These are phyloP conservation scores for Loripinus fragilis DNA, from an alignment of 2,888 invertebrate species.

Conservation along the genomic window DNA sequence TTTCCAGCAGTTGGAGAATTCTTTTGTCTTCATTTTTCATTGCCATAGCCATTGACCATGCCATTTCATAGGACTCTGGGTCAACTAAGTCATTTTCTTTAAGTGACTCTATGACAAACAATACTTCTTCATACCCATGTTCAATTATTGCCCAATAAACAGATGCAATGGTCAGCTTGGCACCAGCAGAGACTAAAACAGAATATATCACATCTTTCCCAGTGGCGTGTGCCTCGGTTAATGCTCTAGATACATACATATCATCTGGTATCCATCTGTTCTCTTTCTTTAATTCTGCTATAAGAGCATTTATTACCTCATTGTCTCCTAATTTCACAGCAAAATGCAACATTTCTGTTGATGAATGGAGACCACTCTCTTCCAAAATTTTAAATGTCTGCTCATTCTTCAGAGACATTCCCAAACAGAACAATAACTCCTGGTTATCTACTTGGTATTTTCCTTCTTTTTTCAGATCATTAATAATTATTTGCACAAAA, in stretches of 20 bases:
- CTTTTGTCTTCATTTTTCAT: neutral
- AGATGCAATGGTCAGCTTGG: neutral
- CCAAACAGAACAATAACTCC: neutral
- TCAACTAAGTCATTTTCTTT: constrained; percentile 3
- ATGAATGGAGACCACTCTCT: neutral
- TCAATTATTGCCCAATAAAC: constrained; percentile 2
- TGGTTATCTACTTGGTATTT: neutral
- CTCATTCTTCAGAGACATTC: neutral
- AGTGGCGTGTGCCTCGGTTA: neutral
- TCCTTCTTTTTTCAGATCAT: neutral
- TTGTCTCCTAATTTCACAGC: neutral
- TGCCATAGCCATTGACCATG: constrained; percentile 1
- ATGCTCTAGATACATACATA: neutral
- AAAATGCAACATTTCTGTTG: neutral
- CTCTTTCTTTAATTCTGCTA: neutral
- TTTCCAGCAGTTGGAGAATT: neutral
- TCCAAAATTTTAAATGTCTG: neutral
- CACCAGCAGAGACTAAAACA: neutral
- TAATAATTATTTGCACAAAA: neutral
- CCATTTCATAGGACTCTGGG: neutral
- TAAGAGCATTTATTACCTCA: neutral
- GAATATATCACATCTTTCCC: neutral
- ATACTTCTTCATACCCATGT: neutral
- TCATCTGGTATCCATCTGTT: neutral
- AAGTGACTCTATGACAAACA: neutral